A percentile compares a stretch with the other conserved stretches of the same genome.
Conservation (phyloP, 2,888 invertebrate species). For the Cerastis rubricosa region DNA sequence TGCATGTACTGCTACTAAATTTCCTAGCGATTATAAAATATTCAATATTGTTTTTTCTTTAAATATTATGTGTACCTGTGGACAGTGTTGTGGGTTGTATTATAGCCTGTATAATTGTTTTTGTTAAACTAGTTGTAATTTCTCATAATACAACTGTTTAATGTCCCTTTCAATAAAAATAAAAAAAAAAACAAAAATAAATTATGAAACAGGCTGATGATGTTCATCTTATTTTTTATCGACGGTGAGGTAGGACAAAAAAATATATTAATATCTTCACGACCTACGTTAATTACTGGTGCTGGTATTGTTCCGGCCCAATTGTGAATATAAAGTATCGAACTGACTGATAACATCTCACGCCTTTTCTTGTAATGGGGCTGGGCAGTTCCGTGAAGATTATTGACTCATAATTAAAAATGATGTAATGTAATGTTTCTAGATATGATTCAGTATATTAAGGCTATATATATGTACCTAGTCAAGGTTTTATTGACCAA, state of each 20-base stretch:
- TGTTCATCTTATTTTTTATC: neutral
- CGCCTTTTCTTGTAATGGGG: neutral
- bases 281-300: conserved; percentile 15
- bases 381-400: conserved; percentile 12
- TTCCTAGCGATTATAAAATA: too few species aligned
- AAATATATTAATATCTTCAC: neutral
- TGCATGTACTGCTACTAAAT: too few species aligned
- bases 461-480: neutral
- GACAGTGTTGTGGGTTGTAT: too few species aligned
- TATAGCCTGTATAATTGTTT: too few species aligned
- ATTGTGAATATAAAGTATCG: conserved; percentile 28
- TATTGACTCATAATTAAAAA: conserved; percentile 6
- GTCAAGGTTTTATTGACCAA: neutral
- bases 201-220: neutral
- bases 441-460: neutral
- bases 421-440: conserved; percentile 15
- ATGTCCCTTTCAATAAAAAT: too few species aligned
- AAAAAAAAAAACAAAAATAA: too few species aligned
- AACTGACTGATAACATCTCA: conserved; percentile 25
- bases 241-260: neutral
- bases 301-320: conserved; percentile 26
- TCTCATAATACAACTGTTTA: too few species aligned
- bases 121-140: too few species aligned
- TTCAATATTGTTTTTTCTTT: too few species aligned
- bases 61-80: too few species aligned